phyloP scores from a whole-genome alignment of 2,797 vertebrate genomes.

The Calcarius lapponicus region DNA sequence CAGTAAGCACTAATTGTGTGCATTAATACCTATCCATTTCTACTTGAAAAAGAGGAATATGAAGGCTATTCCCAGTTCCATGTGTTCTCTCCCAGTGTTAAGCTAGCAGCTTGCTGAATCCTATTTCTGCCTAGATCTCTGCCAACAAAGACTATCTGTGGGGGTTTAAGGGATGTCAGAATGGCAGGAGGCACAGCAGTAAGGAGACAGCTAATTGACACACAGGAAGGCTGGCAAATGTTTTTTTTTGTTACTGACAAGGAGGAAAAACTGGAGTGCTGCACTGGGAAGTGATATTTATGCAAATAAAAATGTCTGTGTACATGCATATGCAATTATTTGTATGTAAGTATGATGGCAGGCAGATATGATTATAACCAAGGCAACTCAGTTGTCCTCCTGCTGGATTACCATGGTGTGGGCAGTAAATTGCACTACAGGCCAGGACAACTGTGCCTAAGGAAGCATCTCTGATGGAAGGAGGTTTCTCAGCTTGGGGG shows the following conservation, averaged over 20 bases:
- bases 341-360: neutral
- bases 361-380: neutral
- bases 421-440: neutral
- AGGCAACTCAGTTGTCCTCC: neutral
- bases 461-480: neutral
- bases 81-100: neutral
- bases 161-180: neutral
- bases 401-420: neutral
- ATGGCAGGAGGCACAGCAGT: accelerated
- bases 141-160: neutral
- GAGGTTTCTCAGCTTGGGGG: neutral
- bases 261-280: neutral
- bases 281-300: neutral
- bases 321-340: neutral
- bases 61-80: neutral
- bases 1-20: neutral
- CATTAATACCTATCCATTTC: neutral
- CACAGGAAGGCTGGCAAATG: neutral
- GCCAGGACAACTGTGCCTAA: neutral
- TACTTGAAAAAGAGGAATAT: neutral
- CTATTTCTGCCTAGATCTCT: neutral
- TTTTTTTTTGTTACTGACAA: neutral
- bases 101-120: neutral
- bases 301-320: neutral
- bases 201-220: neutral